These are phyloP conservation scores for Gorilla gorilla DNA, from an alignment of 2,113 vertebrate genomes.

Conservation along the genomic window DNA sequence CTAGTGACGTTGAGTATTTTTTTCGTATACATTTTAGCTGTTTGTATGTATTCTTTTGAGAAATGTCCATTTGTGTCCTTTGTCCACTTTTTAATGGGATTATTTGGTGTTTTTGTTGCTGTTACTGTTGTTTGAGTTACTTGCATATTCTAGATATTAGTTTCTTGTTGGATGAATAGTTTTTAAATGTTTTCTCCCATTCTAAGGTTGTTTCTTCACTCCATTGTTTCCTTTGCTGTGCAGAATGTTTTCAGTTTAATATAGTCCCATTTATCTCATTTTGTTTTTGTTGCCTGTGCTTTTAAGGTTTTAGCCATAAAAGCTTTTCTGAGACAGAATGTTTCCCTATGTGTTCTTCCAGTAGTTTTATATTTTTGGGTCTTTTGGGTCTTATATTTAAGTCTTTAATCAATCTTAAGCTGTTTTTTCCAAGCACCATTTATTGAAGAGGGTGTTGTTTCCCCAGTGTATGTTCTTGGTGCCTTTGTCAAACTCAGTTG, in stretches of 20 bases:
- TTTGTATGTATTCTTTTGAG: not conserved
- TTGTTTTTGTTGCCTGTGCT: not conserved
- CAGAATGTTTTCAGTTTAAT: not conserved
- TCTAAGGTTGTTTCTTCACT: not conserved
- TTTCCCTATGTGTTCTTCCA: not conserved
- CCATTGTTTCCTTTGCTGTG: not conserved
- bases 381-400: not conserved
- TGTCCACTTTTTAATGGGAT: not conserved
- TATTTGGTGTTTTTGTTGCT: not conserved
- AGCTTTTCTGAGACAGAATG: not conserved
- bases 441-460: not conserved
- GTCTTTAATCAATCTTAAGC: not conserved
- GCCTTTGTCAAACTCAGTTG: not conserved
- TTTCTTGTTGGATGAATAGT: not conserved
- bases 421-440: not conserved
- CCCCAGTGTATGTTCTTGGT: not conserved
- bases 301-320: not conserved
- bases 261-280: not conserved
- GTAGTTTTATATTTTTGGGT: not conserved
- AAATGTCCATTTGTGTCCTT: not conserved
- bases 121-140: not conserved
- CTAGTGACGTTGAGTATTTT: not conserved
- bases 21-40: not conserved
- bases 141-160: not conserved
- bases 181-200: not conserved